Evolutionary conservation across 2,797 vertebrate species (phyloP).

Genomic region (Chrosomus eos): DNA sequence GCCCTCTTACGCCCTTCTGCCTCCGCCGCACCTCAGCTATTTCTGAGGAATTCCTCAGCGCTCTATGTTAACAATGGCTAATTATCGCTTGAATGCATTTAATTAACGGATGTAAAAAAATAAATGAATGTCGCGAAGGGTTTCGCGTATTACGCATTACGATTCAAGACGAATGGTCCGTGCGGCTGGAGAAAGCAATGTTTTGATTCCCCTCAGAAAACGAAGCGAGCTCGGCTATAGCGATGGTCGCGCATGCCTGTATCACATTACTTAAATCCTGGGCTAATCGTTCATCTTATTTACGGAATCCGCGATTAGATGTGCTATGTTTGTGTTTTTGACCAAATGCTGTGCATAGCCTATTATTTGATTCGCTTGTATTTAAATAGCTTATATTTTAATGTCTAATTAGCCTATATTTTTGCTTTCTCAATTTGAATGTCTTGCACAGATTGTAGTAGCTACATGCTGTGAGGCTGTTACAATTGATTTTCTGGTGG

Average conservation of each 20-base stretch:
- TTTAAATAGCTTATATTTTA: slow-evolving; percentile 10
- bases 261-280: slow-evolving; percentile 71
- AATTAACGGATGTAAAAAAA: slow-evolving; percentile 34
- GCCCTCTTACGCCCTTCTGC: slow-evolving; percentile 60
- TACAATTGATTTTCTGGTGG: slow-evolving; percentile 51
- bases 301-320: slow-evolving; percentile 60
- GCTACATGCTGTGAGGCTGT: neutral
- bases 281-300: slow-evolving; percentile 73
- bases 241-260: slow-evolving; percentile 75
- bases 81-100: slow-evolving; percentile 22
- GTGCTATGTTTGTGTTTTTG: slow-evolving; percentile 28
- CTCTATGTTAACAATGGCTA: slow-evolving; percentile 47
- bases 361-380: slow-evolving; percentile 22
- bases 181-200: slow-evolving; percentile 70
- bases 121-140: slow-evolving; percentile 48
- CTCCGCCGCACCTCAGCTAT: slow-evolving; percentile 62
- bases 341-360: neutral
- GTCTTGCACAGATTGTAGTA: neutral
- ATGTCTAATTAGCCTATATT: neutral
- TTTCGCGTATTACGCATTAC: slow-evolving; percentile 27
- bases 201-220: slow-evolving; percentile 49
- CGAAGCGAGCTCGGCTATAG: slow-evolving; percentile 67
- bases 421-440: neutral
- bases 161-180: slow-evolving; percentile 60
- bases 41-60: slow-evolving; percentile 64